Evolutionary conservation across 2,888 invertebrate genomes (phyloP).

Genomic region (Lasioglossum calceatum): DNA sequence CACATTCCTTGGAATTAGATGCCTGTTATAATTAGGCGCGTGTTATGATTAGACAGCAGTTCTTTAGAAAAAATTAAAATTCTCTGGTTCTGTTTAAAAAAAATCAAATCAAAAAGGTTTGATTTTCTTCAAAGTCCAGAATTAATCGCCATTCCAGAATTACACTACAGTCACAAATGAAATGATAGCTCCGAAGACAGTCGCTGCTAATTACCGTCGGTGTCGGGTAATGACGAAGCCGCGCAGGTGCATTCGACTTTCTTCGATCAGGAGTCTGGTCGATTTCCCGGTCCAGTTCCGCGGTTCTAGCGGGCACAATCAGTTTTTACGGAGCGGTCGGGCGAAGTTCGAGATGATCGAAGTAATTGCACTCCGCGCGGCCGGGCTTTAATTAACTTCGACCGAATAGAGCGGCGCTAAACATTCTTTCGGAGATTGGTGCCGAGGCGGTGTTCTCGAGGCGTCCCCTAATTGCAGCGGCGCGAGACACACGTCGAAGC

Average conservation of each 20-base stretch:
- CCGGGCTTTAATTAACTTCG: slow-evolving; percentile 54
- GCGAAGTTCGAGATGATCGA: slow-evolving; percentile 32
- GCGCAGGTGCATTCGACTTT: not conserved
- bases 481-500: slow-evolving; percentile 50
- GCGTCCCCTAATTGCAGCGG: slow-evolving; percentile 48
- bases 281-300: slow-evolving; percentile 5
- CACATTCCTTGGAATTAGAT: not conserved
- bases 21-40: not conserved
- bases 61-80: not conserved
- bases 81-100: not conserved
- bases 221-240: not conserved
- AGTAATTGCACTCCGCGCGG: slow-evolving; percentile 46
- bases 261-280: not conserved
- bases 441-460: slow-evolving; percentile 13
- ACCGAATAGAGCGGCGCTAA: slow-evolving; percentile 41
- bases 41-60: not conserved
- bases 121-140: no score
- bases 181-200: not conserved
- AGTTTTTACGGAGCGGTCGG: not conserved
- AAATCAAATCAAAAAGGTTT: no score
- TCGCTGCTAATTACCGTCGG: not conserved
- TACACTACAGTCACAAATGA: not conserved
- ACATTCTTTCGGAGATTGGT: slow-evolving; percentile 35
- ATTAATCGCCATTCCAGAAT: not conserved
- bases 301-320: slow-evolving; percentile 21